A percentile compares a stretch with the other conserved stretches of the same genome.
These are phyloP conservation scores for Chelmon rostratus DNA, from an alignment of 2,797 vertebrate genomes.

Conservation along the genomic window DNA sequence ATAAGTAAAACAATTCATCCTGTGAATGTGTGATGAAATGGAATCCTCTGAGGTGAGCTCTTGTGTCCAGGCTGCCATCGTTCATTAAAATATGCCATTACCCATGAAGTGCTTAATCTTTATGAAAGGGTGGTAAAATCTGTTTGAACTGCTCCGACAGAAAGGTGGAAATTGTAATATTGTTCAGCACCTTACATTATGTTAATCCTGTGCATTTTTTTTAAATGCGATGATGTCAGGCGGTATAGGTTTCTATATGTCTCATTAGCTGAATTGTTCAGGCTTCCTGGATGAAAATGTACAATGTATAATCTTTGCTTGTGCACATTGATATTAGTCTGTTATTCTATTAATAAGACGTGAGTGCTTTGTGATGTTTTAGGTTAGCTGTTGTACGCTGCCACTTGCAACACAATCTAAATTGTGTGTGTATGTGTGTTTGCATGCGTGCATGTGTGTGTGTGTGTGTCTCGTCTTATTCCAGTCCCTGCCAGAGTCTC, in stretches of 20 bases:
- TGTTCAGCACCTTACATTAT: constrained; percentile 60
- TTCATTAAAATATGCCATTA: constrained; percentile 90
- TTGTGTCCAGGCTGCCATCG: constrained; percentile 82
- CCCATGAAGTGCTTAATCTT: constrained; percentile 88
- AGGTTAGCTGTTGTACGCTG: constrained; percentile 42
- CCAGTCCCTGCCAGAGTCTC: constrained; percentile 84
- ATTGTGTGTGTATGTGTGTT: constrained; percentile 42
- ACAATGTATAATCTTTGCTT: constrained; percentile 27
- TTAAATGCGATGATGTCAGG: not conserved
- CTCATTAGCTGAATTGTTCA: constrained; percentile 25
- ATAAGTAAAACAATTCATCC: constrained; percentile 91
- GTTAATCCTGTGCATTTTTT: constrained; percentile 49
- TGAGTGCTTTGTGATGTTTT: constrained; percentile 59
- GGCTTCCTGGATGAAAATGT: constrained; percentile 12
- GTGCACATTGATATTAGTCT: constrained; percentile 31
- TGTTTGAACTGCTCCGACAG: constrained; percentile 71
- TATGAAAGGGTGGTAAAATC: constrained; percentile 82
- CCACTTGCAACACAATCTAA: constrained; percentile 60
- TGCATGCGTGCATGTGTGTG: constrained; percentile 48
- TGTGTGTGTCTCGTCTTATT: constrained; percentile 76
- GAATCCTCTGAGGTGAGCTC: constrained; percentile 88
- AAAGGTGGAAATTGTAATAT: constrained; percentile 73
- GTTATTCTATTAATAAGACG: constrained; percentile 61
- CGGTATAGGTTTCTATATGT: constrained; percentile 23
- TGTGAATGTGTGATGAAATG: constrained; percentile 88